Base-by-base conservation (phyloP, 2,888 invertebrate species). In the Xestia rhomboidea region DNA sequence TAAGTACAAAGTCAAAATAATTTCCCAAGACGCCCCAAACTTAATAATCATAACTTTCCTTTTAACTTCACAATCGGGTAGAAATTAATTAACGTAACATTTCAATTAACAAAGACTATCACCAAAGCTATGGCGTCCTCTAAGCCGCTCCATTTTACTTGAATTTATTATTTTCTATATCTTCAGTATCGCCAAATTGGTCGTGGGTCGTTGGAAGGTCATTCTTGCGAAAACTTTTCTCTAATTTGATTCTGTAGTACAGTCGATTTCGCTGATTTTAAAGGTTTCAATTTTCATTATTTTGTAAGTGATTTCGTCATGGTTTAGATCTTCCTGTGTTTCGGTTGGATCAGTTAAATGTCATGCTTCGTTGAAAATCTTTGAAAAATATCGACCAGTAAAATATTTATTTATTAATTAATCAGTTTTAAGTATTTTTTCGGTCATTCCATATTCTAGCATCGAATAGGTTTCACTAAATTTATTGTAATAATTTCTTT, bases 91-190 rank as follows among this genome's bases (percentile, higher is more conserved):
- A 85, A 66, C 64, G 85, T 57, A 30, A 77, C 71, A 60, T 82
- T 77, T 74, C 49, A 85, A 82, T 72, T 74, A 38, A 69, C 70
- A 74, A 77, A 82, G 77, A 66, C 85, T 38, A 85, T 77, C 66
- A 82, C 10, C 73, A 68, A 27, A 57, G 69, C 46, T 63, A 71
- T 72, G 34, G 30, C 11, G n/a, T 44, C 73, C 68, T 82, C 67
- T 72, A 62, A 72, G 27, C 44, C 27, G 44, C 70, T 34, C 66
- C n/a, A 51, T 66, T 86, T 81, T 68, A 69, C 60, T 62, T n/a
- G 67, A 81, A 86, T 72, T 69, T 80, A 81, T 84, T 77, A 77
- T 86, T 82, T 87, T 84, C 82, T 84, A 84, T 83, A 82, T 76
- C 73, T 83, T 64, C 38, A 64, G 27, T 82, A 82, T 74, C 62